Evolutionary conservation across 2,797 vertebrate genomes (phyloP), one percentile per base, ranked within the genome.

Genomic region (Chelonia mydas): DNA sequence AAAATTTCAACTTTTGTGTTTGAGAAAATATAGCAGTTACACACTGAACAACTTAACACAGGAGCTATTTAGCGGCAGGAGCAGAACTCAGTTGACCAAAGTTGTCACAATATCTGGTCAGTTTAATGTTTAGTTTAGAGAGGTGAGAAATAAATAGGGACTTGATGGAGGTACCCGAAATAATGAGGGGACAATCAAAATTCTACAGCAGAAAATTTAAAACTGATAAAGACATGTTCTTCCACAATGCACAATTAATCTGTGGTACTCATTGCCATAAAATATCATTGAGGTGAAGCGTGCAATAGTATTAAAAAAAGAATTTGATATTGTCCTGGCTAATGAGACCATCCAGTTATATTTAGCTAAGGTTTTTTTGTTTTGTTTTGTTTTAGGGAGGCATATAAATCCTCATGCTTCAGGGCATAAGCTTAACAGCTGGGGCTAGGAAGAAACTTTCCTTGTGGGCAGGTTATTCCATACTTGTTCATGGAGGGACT

Each of bases 11-110:
- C 74, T 49, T 77, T 77, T 77, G 74, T 8, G 15, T 47, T 77
- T 47, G 53, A 27, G 92, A 85, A 88, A 84, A 59, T 1, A 16
- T 47, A 49, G 11, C 23, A 90, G 37, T 78, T 90, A 53, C 28
- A 74, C 0, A 1, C 57, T 81, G 87, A 86, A 57, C 27, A 88
- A 89, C 49, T 13, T 81, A 91, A 83, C 2, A 82, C 31, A 55
- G 81, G 49, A 94, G 41, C 23, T 81, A 84, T 87, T 81, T 47
- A 93, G 82, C 81, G 1, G 0, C 6, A 61, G 76, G 82, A 65
- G 72, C 72, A 96, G 80, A 95, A 87, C 25, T 84, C n/a, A 33
- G 54, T 5, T 77, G 91, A 50, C 7, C 86, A 90, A 78, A 91
- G 61, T 0, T 53, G 57, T 91, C 79, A 72, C 37, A 83, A 1